Conservation (phyloP, 2,888 invertebrate species). For the Notodonta dromedarius region DNA sequence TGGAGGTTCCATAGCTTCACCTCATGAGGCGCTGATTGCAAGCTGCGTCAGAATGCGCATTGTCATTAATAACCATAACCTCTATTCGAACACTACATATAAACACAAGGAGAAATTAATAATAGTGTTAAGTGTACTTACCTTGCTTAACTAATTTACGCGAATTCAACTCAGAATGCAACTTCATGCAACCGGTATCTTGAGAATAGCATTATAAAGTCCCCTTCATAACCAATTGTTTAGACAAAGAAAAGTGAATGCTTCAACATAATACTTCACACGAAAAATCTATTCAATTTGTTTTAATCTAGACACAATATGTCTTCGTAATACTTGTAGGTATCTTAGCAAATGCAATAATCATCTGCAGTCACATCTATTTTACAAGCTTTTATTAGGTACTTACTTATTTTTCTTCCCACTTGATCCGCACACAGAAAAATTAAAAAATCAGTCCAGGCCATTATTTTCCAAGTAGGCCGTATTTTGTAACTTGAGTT, state of each 20-base stretch:
- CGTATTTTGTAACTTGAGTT: slow-evolving; percentile 29
- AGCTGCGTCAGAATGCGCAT: too few relatives aligned
- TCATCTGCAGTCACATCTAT: too few relatives aligned
- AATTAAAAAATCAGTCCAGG: background rate
- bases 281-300: slow-evolving; percentile 42
- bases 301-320: slow-evolving; percentile 30
- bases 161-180: slow-evolving; percentile 15
- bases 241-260: slow-evolving; percentile 50
- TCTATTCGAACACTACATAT: too few relatives aligned
- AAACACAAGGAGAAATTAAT: background rate
- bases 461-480: slow-evolving; percentile 19
- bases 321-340: background rate
- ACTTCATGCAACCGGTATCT: slow-evolving; percentile 34
- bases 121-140: too few relatives aligned
- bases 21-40: slow-evolving; percentile 42
- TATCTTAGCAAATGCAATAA: background rate
- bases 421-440: too few relatives aligned
- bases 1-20: slow-evolving; percentile 49
- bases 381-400: too few relatives aligned
- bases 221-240: slow-evolving; percentile 45
- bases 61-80: too few relatives aligned
- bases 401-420: too few relatives aligned
- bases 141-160: background rate
- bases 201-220: slow-evolving; percentile 37
- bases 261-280: slow-evolving; percentile 39